Conservation (phyloP, 2,113 vertebrate genomes). For the Ancistrus triradiatus region DNA sequence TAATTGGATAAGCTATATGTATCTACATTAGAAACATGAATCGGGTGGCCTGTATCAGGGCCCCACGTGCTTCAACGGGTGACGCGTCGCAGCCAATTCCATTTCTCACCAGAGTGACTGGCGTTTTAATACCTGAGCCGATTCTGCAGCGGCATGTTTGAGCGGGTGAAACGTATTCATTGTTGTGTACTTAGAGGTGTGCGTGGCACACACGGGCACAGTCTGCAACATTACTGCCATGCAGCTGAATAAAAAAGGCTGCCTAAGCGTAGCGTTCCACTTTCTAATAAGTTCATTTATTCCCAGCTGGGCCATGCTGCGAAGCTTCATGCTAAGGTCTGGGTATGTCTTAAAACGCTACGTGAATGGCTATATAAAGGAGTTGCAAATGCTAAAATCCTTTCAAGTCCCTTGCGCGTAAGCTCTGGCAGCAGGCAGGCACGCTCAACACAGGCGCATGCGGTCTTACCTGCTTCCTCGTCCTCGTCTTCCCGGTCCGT, state of each 20-base stretch:
- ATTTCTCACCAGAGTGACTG: not conserved
- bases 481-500: slow-evolving; percentile 97
- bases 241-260: slow-evolving; percentile 28
- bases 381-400: not conserved
- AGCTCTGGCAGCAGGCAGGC: slow-evolving; percentile 67
- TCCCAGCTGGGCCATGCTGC: slow-evolving; percentile 31
- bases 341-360: not conserved
- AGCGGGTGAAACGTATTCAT: not conserved
- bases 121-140: slow-evolving; percentile 11
- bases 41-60: too few species aligned
- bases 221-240: slow-evolving; percentile 30
- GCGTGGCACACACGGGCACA: slow-evolving; percentile 11
- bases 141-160: not conserved
- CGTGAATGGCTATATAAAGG: not conserved
- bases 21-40: too few species aligned
- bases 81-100: not conserved
- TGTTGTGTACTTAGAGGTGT: slow-evolving; percentile 3
- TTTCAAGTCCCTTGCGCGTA: slow-evolving; percentile 35
- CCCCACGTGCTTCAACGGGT: not conserved
- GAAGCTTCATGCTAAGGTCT: slow-evolving; percentile 31
- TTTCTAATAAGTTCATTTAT: slow-evolving; percentile 33
- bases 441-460: slow-evolving; percentile 63
- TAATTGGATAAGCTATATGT: too few species aligned
- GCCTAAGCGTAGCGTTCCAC: slow-evolving; percentile 6
- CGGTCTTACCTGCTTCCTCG: slow-evolving; percentile 94